Evolutionary conservation across 2,113 vertebrate genomes (phyloP), one percentile per base, ranked within the genome.

Genomic region (Vulpes ferrilata): DNA sequence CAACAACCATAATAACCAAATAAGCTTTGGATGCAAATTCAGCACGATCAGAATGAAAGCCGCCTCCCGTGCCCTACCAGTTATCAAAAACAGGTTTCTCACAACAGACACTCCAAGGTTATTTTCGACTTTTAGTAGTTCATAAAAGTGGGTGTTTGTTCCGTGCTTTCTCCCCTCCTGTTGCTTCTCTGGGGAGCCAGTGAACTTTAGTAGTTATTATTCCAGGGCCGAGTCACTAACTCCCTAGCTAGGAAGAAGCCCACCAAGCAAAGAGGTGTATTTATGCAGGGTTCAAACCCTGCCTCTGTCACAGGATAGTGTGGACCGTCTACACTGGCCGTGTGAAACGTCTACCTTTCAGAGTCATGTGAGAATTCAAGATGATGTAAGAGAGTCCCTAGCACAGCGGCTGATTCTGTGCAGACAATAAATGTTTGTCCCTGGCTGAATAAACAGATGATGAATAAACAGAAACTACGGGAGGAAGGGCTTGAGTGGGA

Each of bases 91-190:
- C 35, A 73, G 7, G 23, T 60, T 84, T 88, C 65, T 71, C 60
- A 13, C 43, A 83, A 69, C 19, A 65, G n/a, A 64, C 19, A 71
- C 35, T 83, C 76, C 60, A 55, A 91, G 25, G 35, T 86, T 81
- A 89, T 90, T 93, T 93, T 60, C 35, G 57, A 64, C 27, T 71
- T 88, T 64, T 53, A 92, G 71, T 92, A 43, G 67, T 60, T 97
- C 62, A 79, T 91, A 83, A 96, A 69, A 27, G 35, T 35, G 53
- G 11, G 32, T 89, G 20, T 86, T 73, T 76, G 5, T 15, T 92
- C 53, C 69, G 12, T 83, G 74, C n/a, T 92, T 88, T 79, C 43
- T 79, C n/a, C 27, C 19, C 43, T 84, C 48, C 76, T 93, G 43
- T 82, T 94, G 80, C 62, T 79, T 20, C 71, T 88, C 64, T 38